Conservation (phyloP, 1,140 invertebrate species). For the Marisa cornuarietis region DNA sequence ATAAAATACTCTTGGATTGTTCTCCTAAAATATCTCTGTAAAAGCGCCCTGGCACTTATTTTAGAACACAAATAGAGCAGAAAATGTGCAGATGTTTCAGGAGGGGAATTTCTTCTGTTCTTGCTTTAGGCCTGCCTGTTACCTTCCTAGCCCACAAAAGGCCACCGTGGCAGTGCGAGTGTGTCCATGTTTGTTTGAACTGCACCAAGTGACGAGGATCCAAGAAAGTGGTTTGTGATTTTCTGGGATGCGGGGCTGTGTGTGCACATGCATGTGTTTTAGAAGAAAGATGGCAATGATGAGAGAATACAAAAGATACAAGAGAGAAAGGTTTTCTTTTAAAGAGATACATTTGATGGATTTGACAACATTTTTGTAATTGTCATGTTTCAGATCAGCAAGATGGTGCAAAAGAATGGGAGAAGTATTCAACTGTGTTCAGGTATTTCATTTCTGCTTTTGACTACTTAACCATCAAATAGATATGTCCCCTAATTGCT, state of each 20-base stretch:
- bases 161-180: slow-evolving; percentile 77
- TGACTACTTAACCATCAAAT: too few relatives aligned
- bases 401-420: slow-evolving; percentile 57
- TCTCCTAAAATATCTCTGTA: too few relatives aligned
- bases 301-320: too few relatives aligned
- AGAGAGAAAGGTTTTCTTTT: too few relatives aligned
- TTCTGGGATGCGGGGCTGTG: too few relatives aligned
- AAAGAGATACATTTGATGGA: too few relatives aligned
- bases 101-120: not conserved
- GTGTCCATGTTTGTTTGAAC: slow-evolving; percentile 80
- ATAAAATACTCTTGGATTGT: too few relatives aligned
- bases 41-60: too few relatives aligned
- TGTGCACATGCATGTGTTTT: too few relatives aligned
- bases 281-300: not conserved
- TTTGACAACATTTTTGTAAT: not conserved
- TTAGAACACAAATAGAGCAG: too few relatives aligned
- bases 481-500: not conserved
- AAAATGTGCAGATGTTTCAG: too few relatives aligned
- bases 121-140: slow-evolving; percentile 77
- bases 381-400: slow-evolving; percentile 41
- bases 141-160: slow-evolving; percentile 82
- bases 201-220: slow-evolving; percentile 62
- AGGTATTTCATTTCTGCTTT: slow-evolving; percentile 45
- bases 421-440: slow-evolving; percentile 60
- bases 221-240: not conserved